These are phyloP conservation scores for Erpornis zantholeuca DNA, from an alignment of 2,113 vertebrate genomes.

Conservation along the genomic window DNA sequence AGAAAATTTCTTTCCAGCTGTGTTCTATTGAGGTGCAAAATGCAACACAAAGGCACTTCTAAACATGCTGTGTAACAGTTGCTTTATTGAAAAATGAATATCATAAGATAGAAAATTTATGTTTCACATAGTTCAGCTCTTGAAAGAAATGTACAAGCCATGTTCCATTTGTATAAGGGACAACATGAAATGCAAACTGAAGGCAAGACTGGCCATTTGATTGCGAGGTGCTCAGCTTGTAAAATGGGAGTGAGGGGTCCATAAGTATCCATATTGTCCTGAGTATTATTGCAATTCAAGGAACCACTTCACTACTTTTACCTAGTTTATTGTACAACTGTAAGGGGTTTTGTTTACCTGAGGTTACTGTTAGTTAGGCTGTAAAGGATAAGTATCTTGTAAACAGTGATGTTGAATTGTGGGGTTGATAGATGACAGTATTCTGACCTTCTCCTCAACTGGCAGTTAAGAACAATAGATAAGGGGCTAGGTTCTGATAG, in stretches of 20 bases:
- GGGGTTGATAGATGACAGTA: background rate
- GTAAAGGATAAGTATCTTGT: background rate
- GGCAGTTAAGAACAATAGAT: background rate
- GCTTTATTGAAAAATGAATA: slow-evolving; percentile 27
- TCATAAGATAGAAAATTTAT: background rate
- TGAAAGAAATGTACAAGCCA: slow-evolving; percentile 18
- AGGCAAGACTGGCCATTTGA: background rate
- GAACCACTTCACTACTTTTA: background rate
- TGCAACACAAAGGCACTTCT: background rate
- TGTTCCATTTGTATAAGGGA: background rate
- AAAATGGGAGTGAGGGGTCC: background rate
- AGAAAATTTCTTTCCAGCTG: background rate
- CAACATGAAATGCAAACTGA: background rate
- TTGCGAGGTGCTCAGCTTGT: background rate
- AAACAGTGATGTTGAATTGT: background rate
- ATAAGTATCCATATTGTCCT: background rate
- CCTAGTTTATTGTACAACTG: background rate
- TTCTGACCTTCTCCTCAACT: background rate
- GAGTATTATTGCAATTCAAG: background rate
- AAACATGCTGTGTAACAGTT: background rate
- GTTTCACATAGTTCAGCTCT: background rate
- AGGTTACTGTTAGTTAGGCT: background rate
- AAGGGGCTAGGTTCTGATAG: background rate
- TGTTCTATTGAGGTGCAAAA: background rate
- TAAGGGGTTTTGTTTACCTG: background rate